Base-by-base conservation (phyloP, 1,140 invertebrate genomes). In the Drosophila lacteicornis region DNA sequence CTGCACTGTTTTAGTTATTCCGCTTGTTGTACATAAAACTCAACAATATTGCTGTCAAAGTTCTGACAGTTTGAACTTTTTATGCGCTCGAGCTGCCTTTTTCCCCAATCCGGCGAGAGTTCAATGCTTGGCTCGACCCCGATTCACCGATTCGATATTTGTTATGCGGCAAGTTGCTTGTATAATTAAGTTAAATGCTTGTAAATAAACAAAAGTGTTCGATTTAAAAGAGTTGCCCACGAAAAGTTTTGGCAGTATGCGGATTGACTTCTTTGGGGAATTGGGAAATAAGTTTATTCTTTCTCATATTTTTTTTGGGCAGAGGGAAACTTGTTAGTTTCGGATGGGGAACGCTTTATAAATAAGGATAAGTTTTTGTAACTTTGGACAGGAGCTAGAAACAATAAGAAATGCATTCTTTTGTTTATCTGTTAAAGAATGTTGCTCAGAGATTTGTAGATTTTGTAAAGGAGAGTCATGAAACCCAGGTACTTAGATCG, bases 31-130 rank as follows among this genome's bases (percentile, higher is more conserved):
- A 82, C 79, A 87, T 80, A 86, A 86, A 87, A 87, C 76, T 75
- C 53, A 83, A 87, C 80, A 80, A 80, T 82, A 88, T 88, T 80
- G 82, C 75, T 82, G 70, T 58, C 62, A 79, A 80, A 84, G 69
- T 88, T 80, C 62, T 75, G 78, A 79, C 78, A 80, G 68, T 62
- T 70, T 58, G 38, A 79, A 67, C 87, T 81, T 82, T 91, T 85
- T 87, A 79, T 73, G 57, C 75, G 60, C 46, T 40, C 53, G 59
- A 71, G 30, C 51, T 57, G 27, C 40, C 49, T 17, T 27, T 17
- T 40, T 22, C 49, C 36, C 42, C n/a, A 40, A 19, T 59, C 15
- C 33, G 49, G 33, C n/a, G n/a, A 9, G n/a, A 38, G 17, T 56
- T 70, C 19, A 25, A 36, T 45, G 25, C 38, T 66, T 47, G 27